phyloP scores from a whole-genome alignment of 2,113 vertebrate species.

The Madoqua kirkii region DNA sequence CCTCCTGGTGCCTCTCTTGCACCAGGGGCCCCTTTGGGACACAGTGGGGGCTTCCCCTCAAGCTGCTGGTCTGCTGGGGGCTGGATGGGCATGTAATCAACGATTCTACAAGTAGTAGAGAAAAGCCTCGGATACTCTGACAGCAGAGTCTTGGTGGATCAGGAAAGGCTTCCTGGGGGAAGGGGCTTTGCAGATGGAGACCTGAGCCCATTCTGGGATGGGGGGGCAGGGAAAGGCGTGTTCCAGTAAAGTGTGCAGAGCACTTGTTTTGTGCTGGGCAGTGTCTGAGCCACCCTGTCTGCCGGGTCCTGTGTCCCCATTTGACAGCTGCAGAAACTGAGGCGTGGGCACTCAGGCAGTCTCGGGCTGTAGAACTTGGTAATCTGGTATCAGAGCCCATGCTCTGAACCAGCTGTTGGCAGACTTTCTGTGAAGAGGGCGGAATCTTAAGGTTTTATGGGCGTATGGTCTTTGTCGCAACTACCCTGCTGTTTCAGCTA shows the following conservation, averaged over 20 bases:
- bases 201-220: not conserved
- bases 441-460: not conserved
- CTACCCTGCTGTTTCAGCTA: fast-evolving
- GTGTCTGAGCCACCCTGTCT: not conserved
- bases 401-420: not conserved
- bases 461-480: not conserved
- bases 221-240: not conserved
- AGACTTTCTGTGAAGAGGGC: not conserved
- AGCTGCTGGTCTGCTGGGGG: not conserved
- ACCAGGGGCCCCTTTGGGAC: not conserved
- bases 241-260: fast-evolving
- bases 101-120: too few relatives aligned
- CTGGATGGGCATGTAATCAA: not conserved
- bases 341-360: not conserved
- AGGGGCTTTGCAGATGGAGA: not conserved
- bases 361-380: not conserved
- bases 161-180: not conserved
- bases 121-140: not conserved
- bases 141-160: not conserved
- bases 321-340: fast-evolving
- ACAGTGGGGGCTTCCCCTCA: not conserved
- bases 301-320: not conserved
- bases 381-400: not conserved
- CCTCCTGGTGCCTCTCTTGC: not conserved
- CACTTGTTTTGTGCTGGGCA: not conserved